Evolutionary conservation across 2,888 invertebrate species (phyloP).

Genomic region (Pheosia gnoma): DNA sequence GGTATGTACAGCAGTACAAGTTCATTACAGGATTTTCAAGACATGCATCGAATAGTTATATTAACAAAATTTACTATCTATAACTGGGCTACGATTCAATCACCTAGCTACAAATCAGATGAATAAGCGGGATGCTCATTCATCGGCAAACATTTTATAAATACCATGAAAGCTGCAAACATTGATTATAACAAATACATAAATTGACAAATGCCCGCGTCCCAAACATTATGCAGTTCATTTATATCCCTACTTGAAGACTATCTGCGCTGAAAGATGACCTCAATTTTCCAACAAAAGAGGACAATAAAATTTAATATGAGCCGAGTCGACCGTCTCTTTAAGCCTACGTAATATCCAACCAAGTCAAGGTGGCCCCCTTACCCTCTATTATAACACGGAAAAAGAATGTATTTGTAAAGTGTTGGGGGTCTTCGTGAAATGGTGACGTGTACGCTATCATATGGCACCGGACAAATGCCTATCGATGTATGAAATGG

Average conservation of each 20-base stretch:
- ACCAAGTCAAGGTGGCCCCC: slow-evolving; percentile 1
- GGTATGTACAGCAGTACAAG: no score
- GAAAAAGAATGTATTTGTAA: not conserved
- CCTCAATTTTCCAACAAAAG: slow-evolving; percentile 22
- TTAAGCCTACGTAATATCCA: slow-evolving; percentile 17
- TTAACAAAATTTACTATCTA: no score
- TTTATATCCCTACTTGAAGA: not conserved
- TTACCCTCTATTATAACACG: slow-evolving; percentile 2
- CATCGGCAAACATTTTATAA: no score
- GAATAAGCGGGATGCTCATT: no score
- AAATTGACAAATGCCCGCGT: not conserved
- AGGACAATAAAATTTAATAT: slow-evolving; percentile 21
- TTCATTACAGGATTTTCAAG: no score
- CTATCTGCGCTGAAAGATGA: slow-evolving; percentile 14
- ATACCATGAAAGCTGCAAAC: not conserved
- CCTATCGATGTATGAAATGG: slow-evolving; percentile 20
- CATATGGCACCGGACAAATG: slow-evolving; percentile 19
- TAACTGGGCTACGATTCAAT: no score
- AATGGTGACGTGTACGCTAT: slow-evolving; percentile 4
- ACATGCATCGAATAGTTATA: no score
- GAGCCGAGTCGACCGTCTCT: slow-evolving; percentile 17
- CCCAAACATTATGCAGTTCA: not conserved
- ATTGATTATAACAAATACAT: not conserved
- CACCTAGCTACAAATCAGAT: no score
- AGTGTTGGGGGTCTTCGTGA: not conserved